Evolutionary conservation across 2,888 invertebrate species (phyloP), one percentile per base, ranked within the genome.

Genomic region (Dryadula phaetusa): DNA sequence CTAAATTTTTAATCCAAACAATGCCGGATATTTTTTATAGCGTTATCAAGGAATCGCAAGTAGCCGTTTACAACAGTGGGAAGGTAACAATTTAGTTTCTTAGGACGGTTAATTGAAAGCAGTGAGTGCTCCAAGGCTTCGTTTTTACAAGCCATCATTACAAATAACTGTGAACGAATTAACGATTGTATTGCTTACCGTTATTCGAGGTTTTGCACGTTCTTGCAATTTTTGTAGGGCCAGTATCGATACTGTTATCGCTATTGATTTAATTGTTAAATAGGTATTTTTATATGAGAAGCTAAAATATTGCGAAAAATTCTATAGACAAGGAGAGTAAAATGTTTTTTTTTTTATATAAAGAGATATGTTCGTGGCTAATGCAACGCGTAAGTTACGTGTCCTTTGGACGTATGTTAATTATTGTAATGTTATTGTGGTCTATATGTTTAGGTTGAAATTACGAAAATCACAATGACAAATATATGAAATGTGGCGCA

Each of bases 51-150:
- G 52, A 28, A 52, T 56, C 42, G 54, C 62, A n/a, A 34, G 56
- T 42, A 54, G 28, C 49, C 32, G 54, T 32, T 44, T 56, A n/a
- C n/a, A n/a, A n/a, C n/a, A 52, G 42, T 49, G 60, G 67, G 71
- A 73, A 77, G 73, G 75, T 77, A 75, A 78, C 77, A 77, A 80
- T 79, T 76, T 72, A 74, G 69, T 71, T 76, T 74, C 75, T 74
- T 66, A 72, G 76, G 72, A 72, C 72, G 62, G 64, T 64, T 79
- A 79, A 80, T 79, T 79, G 77, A 75, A 75, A 69, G 70, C 67
- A 66, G 66, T 46, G 73, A 66, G 66, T 46, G 73, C 68, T 64
- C 53, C 66, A 74, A 73, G 72, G 73, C 70, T 74, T 70, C 67
- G 76, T 76, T 76, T 75, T 77, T 76, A 73, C 72, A 72, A 66